Conservation (phyloP, 2,113 vertebrate genomes). For the Gopherus flavomarginatus region DNA sequence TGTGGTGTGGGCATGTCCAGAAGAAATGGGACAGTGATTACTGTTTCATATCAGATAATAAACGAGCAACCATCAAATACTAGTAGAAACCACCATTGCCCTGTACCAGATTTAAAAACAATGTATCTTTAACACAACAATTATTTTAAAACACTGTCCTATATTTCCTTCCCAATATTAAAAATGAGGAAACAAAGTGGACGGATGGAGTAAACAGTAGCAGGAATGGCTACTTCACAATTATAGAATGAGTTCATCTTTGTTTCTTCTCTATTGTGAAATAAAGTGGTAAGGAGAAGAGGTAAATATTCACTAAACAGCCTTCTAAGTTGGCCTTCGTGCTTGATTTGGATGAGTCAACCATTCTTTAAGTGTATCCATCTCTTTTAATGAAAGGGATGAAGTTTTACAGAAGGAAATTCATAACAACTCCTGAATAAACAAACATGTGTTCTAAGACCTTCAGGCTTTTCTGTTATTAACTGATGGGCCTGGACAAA, state of each 20-base stretch:
- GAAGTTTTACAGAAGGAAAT: neutral
- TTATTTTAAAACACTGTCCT: neutral
- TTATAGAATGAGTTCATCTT: neutral
- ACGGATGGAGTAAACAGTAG: too few relatives aligned
- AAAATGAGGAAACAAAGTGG: too few relatives aligned
- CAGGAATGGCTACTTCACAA: too few relatives aligned
- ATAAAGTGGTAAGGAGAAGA: neutral
- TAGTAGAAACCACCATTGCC: neutral
- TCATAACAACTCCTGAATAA: too few relatives aligned
- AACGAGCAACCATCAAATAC: too few relatives aligned
- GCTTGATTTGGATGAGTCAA: neutral
- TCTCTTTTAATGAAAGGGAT: constrained; percentile 31
- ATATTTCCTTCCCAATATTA: neutral
- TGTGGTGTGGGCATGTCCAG: too few relatives aligned
- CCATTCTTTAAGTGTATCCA: neutral
- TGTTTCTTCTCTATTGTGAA: neutral
- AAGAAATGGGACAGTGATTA: too few relatives aligned
- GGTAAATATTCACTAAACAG: neutral
- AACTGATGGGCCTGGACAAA: too few relatives aligned
- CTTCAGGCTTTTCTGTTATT: too few relatives aligned
- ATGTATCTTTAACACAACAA: neutral
- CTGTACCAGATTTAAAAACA: neutral
- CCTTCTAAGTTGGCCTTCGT: neutral
- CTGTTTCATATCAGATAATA: too few relatives aligned
- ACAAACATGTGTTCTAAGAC: too few relatives aligned